Base-by-base conservation (phyloP, 1,140 invertebrate species). In the Drosophila eugracilis region DNA sequence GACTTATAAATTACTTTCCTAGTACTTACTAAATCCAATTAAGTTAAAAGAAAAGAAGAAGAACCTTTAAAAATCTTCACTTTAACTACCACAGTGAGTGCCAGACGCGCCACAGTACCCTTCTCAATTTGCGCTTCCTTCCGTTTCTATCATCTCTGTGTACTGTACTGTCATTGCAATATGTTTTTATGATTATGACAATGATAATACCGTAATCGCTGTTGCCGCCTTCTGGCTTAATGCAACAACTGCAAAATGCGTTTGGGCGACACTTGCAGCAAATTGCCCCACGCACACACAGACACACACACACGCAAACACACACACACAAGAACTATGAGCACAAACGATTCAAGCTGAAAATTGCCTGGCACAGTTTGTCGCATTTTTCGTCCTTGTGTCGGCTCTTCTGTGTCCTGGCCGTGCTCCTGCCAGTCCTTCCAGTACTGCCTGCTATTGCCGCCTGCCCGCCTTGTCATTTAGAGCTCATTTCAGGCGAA, bases 331-430 rank as follows among this genome's bases (percentile, higher is more conserved):
- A 57, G 62, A 52, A 66, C 63, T 66, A 67, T 49, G 28, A 49
- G 44, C 75, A 55, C 72, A 80, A 80, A 60, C 80, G 79, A 80
- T 80, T 86, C 81, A 53, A 78, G 81, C 83, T 81, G 81, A 86
- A 85, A 85, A 85, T 85, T 75, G 77, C 81, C 86, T 81, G 81
- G 57, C 81, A 81, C 80, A 86, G 83, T 86, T 73, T 85, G 80
- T 76, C 74, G 81, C 81, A 80, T 76, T 77, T 54, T 42, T 37
- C 39, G 59, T 72, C 75, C 41, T 53, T 37, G 47, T 65, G 49
- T 36, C 28, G 28, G 14, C 53, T 57, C 10, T 12, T 12, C 37
- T n/a, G 12, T n/a, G n/a, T n/a, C n/a, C 19, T 32, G n/a, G 10
- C 30, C 9, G 15, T 59, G 21, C 9, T 28, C 34, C 39, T 55